Evolutionary conservation across 2,797 vertebrate genomes (phyloP).

Genomic region (Pseudochromis fuscus): DNA sequence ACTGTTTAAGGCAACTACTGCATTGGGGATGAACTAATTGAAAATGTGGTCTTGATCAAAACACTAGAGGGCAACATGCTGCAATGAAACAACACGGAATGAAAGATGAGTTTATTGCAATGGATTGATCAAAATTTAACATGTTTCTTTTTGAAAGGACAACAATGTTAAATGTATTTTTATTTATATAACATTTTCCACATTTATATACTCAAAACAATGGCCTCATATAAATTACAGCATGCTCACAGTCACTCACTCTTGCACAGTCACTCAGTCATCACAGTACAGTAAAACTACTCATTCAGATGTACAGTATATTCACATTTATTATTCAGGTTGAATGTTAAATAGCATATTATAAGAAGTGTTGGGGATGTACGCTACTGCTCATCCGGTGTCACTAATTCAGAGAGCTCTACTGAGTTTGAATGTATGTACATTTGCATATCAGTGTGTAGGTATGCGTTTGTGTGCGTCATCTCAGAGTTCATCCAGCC

Average conservation of each 20-base stretch:
- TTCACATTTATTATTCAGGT: constrained; percentile 37
- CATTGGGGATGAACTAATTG: not conserved
- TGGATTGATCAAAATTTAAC: not conserved
- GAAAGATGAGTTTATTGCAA: constrained; percentile 60
- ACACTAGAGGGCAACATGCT: constrained; percentile 65
- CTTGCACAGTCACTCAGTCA: constrained; percentile 23
- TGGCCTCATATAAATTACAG: constrained; percentile 41
- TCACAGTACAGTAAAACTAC: constrained; percentile 35
- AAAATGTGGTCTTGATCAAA: not conserved
- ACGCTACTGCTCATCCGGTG: constrained; percentile 19
- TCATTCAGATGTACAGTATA: constrained; percentile 41
- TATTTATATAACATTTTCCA: constrained; percentile 8
- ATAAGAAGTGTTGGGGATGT: constrained; percentile 29
- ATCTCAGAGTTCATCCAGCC: constrained; percentile 27
- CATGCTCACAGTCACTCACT: constrained; percentile 21
- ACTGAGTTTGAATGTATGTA: constrained; percentile 35
- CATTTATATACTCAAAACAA: constrained; percentile 49
- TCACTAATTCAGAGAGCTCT: constrained; percentile 24
- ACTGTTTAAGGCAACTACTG: not conserved
- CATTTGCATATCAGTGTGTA: constrained; percentile 30
- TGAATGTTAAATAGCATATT: constrained; percentile 22
- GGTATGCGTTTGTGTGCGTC: constrained; percentile 22
- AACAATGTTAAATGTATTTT: constrained; percentile 21
- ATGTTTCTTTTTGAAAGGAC: constrained; percentile 7
- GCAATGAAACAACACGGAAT: constrained; percentile 36